phyloP scores from a whole-genome alignment of 92 coral and sea anemone genomes.

The Siderastrea radians region DNA sequence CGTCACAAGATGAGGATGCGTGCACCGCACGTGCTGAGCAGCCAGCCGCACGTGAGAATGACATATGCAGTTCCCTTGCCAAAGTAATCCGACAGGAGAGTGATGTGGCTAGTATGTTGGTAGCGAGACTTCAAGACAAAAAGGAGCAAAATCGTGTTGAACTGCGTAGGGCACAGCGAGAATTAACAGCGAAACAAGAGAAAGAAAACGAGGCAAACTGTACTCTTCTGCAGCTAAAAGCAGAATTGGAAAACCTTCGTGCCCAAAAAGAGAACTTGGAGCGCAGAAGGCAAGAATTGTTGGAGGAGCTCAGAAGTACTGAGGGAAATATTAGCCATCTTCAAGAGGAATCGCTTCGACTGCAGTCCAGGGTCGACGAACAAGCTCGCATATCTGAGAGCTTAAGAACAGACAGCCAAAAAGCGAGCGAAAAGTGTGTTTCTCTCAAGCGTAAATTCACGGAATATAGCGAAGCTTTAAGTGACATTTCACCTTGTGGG shows the following conservation, averaged over 20 bases:
- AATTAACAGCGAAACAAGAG: constrained; percentile 34
- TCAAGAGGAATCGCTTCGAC: constrained; percentile 28
- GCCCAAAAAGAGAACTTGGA: constrained; percentile 18
- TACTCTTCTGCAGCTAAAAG: constrained; percentile 32
- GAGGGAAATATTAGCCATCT: constrained; percentile 33
- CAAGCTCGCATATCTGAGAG: constrained; percentile 24
- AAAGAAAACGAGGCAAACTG: constrained; percentile 31
- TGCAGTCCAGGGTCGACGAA: constrained; percentile 29
- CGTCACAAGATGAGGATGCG: constrained; percentile 8
- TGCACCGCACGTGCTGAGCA: not conserved
- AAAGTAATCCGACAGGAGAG: constrained; percentile 62
- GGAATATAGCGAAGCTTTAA: constrained; percentile 68
- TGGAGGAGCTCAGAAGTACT: constrained; percentile 38
- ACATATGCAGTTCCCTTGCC: constrained; percentile 44
- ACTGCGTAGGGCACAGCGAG: constrained; percentile 35
- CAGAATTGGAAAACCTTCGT: constrained; percentile 39
- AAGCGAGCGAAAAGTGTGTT: constrained; percentile 34
- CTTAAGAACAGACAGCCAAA: constrained; percentile 31
- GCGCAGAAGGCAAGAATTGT: constrained; percentile 37
- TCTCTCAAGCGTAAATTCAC: constrained; percentile 56
- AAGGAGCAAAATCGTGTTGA: constrained; percentile 50
- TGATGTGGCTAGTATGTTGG: constrained; percentile 60
- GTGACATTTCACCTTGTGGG: constrained; percentile 44
- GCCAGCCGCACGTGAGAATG: constrained; percentile 15
- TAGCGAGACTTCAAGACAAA: constrained; percentile 67